Conservation (phyloP, 2,888 invertebrate genomes). For the Ennomos fuscantarius region DNA sequence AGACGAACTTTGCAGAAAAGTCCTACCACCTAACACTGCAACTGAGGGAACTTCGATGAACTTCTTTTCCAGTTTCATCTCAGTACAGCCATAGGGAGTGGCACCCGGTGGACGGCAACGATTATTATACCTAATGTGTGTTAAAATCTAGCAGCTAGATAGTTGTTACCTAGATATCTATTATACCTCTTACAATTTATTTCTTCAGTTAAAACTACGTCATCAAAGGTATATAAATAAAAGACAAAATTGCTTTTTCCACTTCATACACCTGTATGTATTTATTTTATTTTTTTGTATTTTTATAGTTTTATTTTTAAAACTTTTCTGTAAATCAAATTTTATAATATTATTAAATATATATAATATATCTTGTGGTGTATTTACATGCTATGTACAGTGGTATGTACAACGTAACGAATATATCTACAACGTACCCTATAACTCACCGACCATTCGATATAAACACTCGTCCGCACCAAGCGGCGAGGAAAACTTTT, state of each 20-base stretch:
- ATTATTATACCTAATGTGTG: too few species aligned
- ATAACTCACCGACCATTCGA: constrained; percentile 46
- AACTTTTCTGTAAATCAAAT: constrained; percentile 80
- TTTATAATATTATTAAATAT: constrained; percentile 80
- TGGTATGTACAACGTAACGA: constrained; percentile 65
- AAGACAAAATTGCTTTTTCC: constrained; percentile 72
- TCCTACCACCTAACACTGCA: too few species aligned
- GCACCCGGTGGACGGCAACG: too few species aligned
- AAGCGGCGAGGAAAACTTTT: constrained; percentile 37
- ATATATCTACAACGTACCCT: constrained; percentile 38
- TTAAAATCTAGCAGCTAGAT: too few species aligned
- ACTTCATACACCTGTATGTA: constrained; percentile 83
- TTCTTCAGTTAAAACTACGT: too few species aligned
- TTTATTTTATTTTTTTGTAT: constrained; percentile 77
- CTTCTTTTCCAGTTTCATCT: too few species aligned
- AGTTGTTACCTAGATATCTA: too few species aligned
- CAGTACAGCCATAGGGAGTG: too few species aligned
- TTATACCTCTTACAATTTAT: too few species aligned
- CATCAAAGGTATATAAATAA: constrained; percentile 52
- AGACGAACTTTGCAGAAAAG: too few species aligned
- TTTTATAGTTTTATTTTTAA: constrained; percentile 76
- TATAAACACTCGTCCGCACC: constrained; percentile 44
- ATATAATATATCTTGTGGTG: constrained; percentile 73
- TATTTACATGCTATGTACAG: constrained; percentile 81
- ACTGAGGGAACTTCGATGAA: too few species aligned